Evolutionary conservation across 2,888 invertebrate genomes (phyloP).

Genomic region (Hypercompe scribonia): DNA sequence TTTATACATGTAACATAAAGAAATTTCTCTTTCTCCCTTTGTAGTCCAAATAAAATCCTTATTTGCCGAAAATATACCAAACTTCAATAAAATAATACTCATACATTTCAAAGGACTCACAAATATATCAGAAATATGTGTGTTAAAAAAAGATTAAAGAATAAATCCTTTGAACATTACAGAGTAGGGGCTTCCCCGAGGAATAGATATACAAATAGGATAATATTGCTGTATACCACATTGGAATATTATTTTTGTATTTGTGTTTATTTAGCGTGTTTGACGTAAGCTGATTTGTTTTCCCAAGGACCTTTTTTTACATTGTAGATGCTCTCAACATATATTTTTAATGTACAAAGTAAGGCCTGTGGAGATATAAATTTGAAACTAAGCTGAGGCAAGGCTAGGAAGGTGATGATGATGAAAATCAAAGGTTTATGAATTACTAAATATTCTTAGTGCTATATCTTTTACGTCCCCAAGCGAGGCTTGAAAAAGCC

Average conservation of each 20-base stretch:
- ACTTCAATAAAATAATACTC: background rate
- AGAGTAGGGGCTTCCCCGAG: slow-evolving; percentile 18
- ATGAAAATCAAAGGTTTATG: background rate
- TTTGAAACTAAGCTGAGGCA: background rate
- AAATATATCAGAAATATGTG: slow-evolving; percentile 17
- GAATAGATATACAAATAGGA: slow-evolving; percentile 23
- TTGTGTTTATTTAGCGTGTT: slow-evolving; percentile 16
- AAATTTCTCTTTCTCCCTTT: background rate
- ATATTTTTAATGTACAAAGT: background rate
- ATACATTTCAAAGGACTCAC: background rate
- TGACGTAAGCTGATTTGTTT: slow-evolving; percentile 27
- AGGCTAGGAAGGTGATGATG: background rate
- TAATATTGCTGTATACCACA: slow-evolving; percentile 26
- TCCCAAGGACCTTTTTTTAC: background rate
- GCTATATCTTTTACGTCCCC: too few relatives aligned
- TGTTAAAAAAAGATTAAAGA: slow-evolving; percentile 39
- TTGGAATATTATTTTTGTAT: slow-evolving; percentile 27
- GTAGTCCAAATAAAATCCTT: background rate
- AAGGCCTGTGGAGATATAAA: background rate
- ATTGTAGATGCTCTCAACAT: background rate
- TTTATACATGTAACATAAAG: background rate
- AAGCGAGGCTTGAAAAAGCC: too few relatives aligned
- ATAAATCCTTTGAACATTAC: slow-evolving; percentile 30
- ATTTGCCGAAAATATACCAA: background rate
- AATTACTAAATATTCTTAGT: background rate